phyloP scores from a whole-genome alignment of 37 sponge, comb jelly and placozoan species.

The Bolinopsis microptera region DNA sequence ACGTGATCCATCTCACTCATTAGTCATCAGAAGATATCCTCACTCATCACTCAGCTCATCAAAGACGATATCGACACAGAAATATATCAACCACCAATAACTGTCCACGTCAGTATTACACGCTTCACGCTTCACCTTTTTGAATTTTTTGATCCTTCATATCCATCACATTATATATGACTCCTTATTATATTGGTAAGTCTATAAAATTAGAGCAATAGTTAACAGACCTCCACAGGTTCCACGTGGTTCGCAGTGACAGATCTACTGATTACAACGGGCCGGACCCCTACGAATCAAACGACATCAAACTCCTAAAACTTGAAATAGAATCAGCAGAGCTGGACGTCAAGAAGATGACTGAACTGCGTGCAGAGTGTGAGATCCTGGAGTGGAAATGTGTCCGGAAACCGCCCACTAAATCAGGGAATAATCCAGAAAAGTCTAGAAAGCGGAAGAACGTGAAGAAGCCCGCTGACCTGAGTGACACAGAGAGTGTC shows the following conservation, averaged over 20 bases:
- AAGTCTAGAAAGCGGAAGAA: background rate
- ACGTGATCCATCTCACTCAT: too few species aligned
- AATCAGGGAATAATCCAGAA: background rate
- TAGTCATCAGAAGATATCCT: too few species aligned
- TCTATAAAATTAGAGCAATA: too few species aligned
- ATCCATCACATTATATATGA: too few species aligned
- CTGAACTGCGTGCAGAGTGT: background rate
- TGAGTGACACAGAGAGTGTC: slow-evolving; percentile 1
- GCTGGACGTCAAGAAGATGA: slow-evolving; percentile 2
- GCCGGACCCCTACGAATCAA: slow-evolving; percentile 1
- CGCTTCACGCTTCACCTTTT: too few species aligned
- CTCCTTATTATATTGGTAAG: too few species aligned
- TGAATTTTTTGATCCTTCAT: too few species aligned
- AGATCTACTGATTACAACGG: background rate
- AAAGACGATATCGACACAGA: too few species aligned
- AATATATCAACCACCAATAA: too few species aligned
- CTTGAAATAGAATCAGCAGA: background rate
- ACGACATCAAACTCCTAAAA: slow-evolving; percentile 27
- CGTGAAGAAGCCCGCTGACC: background rate
- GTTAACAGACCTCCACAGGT: background rate
- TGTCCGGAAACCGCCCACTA: background rate
- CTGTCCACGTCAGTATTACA: too few species aligned
- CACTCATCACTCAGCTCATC: too few species aligned
- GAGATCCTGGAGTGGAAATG: slow-evolving; percentile 11
- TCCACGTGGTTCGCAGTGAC: slow-evolving; percentile 36